phyloP scores from a whole-genome alignment of 2,113 vertebrate genomes.

The Zosterops pallidus region DNA sequence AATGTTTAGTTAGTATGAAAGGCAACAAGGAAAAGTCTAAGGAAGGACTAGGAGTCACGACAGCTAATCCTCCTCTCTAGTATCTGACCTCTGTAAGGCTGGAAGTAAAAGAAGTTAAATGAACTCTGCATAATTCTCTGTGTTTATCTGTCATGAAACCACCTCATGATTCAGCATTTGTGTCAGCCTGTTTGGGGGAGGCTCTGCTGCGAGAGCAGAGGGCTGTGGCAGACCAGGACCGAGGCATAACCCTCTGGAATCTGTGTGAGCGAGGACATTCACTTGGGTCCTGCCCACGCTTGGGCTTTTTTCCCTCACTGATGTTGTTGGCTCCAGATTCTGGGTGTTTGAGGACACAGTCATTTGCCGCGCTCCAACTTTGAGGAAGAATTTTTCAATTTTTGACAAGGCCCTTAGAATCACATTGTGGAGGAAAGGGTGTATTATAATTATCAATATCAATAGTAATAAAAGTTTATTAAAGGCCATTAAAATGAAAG shows the following conservation, averaged over 20 bases:
- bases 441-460: slow-evolving; percentile 97
- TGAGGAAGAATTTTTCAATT: slow-evolving; percentile 74
- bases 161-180: not conserved
- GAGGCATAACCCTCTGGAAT: not conserved
- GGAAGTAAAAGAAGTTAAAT: slow-evolving; percentile 43
- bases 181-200: not conserved
- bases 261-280: not conserved
- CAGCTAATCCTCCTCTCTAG: slow-evolving; percentile 33
- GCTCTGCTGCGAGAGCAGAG: not conserved
- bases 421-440: slow-evolving; percentile 86
- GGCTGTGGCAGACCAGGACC: not conserved
- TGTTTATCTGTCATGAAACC: slow-evolving; percentile 37
- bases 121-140: slow-evolving; percentile 11
- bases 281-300: not conserved
- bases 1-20: slow-evolving; percentile 6
- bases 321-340: not conserved
- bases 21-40: not conserved
- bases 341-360: not conserved
- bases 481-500: slow-evolving; percentile 99
- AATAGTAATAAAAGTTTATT: slow-evolving; percentile 99
- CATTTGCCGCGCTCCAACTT: slow-evolving; percentile 32
- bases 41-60: not conserved
- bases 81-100: slow-evolving; percentile 17
- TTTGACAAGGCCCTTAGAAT: slow-evolving; percentile 79
- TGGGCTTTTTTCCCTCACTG: not conserved